Evolutionary conservation across 1,140 invertebrate species (phyloP), one percentile per base, ranked within the genome.

Genomic region (Drosophila sucinea): DNA sequence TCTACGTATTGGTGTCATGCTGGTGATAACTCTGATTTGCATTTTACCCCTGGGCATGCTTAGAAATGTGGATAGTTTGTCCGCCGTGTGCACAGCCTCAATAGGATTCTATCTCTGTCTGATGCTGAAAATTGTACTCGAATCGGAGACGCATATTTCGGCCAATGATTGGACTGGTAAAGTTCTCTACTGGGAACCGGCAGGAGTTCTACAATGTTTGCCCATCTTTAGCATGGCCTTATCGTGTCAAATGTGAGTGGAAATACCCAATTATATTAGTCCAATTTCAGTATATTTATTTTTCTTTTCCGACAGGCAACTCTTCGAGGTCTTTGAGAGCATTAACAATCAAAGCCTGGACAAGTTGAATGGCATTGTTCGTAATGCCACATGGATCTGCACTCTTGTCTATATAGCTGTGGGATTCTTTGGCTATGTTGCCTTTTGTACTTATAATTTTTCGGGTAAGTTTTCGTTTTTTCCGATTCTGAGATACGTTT

Each of bases 151-250:
- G 2, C 96, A 96, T 90, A 93, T 98, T 69, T 93, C 96, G 73
- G 91, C 93, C 4, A 94, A 94, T 30, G 95, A 96, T 81, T 98
- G 97, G 96, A 92, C 95, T 35, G 89, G 94, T 7, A 94, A 95
- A 73, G 95, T 98, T 0, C 93, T 96, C 80, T 95, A 96, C 86
- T 99, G 98, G 98, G 94, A 95, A 85, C 95, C 96, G 2, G 93
- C 95, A 2, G 97, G 97, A 1, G 93, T 98, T 58, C 93, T 98
- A 29, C 96, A 98, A 87, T 98, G 97, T 92, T 93, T 99, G 72
- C 98, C 98, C 1, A 99, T 99, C 73, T 98, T 99, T 93, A 96
- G 97, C 25, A 98, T 99, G 96, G 97, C 98, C 1, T 93, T 98
- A 51, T 98, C 97, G 70, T 99, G 98, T 93, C 98, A 99, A 94